Conservation (phyloP, 23 tunicate genomes). For the Ascidia mentula region DNA sequence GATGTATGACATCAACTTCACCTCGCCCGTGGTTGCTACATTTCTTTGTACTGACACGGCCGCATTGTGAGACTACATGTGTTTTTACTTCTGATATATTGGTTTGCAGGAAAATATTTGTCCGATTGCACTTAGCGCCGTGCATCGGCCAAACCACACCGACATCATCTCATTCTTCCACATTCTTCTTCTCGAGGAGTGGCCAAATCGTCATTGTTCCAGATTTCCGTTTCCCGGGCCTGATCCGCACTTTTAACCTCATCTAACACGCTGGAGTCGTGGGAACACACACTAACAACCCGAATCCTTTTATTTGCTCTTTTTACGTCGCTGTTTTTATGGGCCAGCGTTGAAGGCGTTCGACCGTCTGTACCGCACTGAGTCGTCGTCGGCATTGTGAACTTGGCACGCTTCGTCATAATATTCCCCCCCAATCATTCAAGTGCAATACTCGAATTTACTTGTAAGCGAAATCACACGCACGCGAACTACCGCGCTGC, state of each 20-base stretch:
- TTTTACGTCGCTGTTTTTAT: background rate
- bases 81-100: too few species aligned
- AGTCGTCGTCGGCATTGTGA: background rate
- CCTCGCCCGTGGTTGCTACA: too few species aligned
- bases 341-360: background rate
- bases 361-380: background rate
- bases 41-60: too few species aligned
- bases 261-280: background rate
- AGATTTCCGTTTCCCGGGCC: background rate
- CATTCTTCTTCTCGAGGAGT: background rate
- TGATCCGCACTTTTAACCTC: background rate
- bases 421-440: background rate
- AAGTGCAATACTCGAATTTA: background rate
- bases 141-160: background rate
- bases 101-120: constrained; percentile 8
- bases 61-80: too few species aligned
- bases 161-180: background rate
- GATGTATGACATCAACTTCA: too few species aligned
- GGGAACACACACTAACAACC: background rate
- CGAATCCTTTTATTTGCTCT: background rate
- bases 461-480: background rate
- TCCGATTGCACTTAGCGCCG: constrained; percentile 8
- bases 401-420: background rate
- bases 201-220: background rate
- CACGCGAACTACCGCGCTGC: too few species aligned